Conservation (phyloP, 2,113 vertebrate species). For the Xyliphius kryptos region DNA sequence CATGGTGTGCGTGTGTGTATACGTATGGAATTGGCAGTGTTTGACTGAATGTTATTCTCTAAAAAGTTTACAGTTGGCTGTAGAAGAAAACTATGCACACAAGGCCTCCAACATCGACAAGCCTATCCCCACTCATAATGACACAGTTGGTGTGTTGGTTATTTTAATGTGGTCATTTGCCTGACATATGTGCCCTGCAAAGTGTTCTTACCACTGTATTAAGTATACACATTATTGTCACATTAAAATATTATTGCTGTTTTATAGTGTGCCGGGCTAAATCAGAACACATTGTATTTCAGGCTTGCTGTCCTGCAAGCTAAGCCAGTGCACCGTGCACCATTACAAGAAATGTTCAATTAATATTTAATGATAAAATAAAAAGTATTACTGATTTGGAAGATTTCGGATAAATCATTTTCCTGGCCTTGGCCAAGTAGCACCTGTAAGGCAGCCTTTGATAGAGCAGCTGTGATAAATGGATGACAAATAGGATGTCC, state of each 20-base stretch:
- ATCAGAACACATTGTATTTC: slow-evolving; percentile 20
- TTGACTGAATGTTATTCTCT: slow-evolving; percentile 17
- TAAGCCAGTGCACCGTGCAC: background rate
- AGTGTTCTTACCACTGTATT: slow-evolving; percentile 5
- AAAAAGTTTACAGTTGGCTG: slow-evolving; percentile 15
- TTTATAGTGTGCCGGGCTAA: slow-evolving; percentile 24
- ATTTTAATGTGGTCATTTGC: slow-evolving; percentile 22
- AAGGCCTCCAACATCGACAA: slow-evolving; percentile 12
- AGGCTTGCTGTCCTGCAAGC: slow-evolving; percentile 7
- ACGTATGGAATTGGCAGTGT: slow-evolving; percentile 31
- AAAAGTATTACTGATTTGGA: background rate
- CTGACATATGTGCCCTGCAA: slow-evolving; percentile 29
- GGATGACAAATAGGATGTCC: slow-evolving; percentile 30
- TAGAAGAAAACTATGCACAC: background rate
- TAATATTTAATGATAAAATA: slow-evolving; percentile 27
- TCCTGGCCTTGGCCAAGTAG: slow-evolving; percentile 49
- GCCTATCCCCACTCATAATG: background rate
- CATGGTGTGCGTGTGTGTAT: slow-evolving; percentile 46
- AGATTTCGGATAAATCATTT: slow-evolving; percentile 40
- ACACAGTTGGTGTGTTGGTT: background rate
- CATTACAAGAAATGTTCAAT: slow-evolving; percentile 22
- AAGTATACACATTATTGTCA: slow-evolving; percentile 22
- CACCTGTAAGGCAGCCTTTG: slow-evolving; percentile 43
- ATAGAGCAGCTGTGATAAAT: slow-evolving; percentile 35
- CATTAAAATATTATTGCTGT: slow-evolving; percentile 27